phyloP scores from a whole-genome alignment of 2,888 invertebrate genomes.

The Tenthredo distinguenda region DNA sequence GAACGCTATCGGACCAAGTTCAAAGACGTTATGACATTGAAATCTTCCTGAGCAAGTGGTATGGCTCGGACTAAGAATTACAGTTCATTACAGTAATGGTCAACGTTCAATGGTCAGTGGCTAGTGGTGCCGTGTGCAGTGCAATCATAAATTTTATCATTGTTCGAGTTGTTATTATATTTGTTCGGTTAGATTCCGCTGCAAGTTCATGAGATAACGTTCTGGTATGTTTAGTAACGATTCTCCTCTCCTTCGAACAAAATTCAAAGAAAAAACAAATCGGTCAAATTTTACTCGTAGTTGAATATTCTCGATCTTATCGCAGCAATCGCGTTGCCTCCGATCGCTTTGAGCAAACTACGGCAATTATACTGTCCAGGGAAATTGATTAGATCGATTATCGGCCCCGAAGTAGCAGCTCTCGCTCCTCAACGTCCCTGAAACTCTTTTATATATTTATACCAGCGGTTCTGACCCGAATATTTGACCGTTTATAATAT shows the following conservation, averaged over 20 bases:
- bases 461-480: conserved; percentile 14
- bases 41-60: neutral
- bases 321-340: neutral
- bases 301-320: no score
- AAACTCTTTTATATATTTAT: neutral
- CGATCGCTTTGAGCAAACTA: neutral
- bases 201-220: neutral
- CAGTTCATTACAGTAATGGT: neutral
- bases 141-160: neutral
- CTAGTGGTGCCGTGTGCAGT: conserved; percentile 10
- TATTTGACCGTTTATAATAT: neutral
- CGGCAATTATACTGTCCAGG: neutral
- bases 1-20: neutral
- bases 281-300: no score
- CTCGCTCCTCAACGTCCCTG: neutral
- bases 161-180: neutral
- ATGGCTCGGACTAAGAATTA: neutral
- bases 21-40: neutral
- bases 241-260: no score
- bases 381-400: neutral
- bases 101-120: neutral
- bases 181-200: neutral
- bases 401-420: neutral
- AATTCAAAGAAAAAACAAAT: neutral
- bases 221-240: neutral